Conservation (phyloP, 2,113 vertebrate genomes). For the Naja naja region DNA sequence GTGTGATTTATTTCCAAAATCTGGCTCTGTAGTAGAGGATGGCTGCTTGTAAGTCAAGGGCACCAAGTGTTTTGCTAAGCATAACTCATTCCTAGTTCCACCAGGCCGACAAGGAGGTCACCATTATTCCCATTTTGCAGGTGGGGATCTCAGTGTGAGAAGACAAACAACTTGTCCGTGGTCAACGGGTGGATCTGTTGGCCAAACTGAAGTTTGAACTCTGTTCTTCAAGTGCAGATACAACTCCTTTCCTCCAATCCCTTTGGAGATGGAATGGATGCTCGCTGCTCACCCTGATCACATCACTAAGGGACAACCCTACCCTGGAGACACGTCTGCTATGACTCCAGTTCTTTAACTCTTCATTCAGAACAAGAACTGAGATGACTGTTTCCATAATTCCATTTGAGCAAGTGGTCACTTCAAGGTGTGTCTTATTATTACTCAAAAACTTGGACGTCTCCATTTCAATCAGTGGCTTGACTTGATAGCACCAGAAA, state of each 20-base stretch:
- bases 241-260: neutral
- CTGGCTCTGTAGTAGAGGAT: neutral
- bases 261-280: neutral
- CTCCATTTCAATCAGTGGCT: neutral
- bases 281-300: neutral
- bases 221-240: neutral
- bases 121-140: constrained; percentile 25
- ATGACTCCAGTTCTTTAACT: neutral
- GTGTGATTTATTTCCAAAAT: neutral
- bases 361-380: neutral
- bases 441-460: too few relatives aligned
- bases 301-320: neutral
- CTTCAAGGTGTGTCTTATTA: neutral
- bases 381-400: neutral
- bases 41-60: neutral
- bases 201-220: neutral
- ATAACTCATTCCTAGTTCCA: neutral
- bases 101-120: constrained; percentile 4
- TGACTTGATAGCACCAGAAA: neutral
- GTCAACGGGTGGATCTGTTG: neutral
- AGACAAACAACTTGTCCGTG: neutral
- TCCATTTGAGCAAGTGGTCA: neutral
- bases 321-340: neutral
- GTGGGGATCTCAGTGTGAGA: constrained; percentile 16
- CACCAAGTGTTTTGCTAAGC: neutral